Evolutionary conservation across 2,113 vertebrate genomes (phyloP).

Genomic region (Triplophysa dalaica): DNA sequence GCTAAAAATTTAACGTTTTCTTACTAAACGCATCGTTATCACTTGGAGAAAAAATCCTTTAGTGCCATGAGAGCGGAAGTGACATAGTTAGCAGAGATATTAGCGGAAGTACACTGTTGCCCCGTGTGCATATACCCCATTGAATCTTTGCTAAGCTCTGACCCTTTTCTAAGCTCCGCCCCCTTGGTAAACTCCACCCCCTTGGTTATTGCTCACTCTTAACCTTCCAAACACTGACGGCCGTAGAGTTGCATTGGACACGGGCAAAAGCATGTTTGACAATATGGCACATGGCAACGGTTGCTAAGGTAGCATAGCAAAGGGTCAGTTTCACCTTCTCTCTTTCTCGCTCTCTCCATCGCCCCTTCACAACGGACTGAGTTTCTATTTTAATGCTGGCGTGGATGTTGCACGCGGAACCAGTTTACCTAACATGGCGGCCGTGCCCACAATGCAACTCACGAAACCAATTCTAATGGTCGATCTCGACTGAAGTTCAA

Average conservation of each 20-base stretch:
- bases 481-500: slow-evolving; percentile 14
- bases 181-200: background rate
- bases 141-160: slow-evolving; percentile 4
- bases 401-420: slow-evolving; percentile 7
- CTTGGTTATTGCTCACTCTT: background rate
- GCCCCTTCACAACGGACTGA: slow-evolving; percentile 9
- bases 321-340: slow-evolving; percentile 14
- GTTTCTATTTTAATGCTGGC: slow-evolving; percentile 44
- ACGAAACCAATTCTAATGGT: slow-evolving; percentile 25
- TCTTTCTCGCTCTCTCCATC: slow-evolving; percentile 1
- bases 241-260: background rate
- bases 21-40: no score
- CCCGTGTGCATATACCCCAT: no score
- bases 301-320: background rate
- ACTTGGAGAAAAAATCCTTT: no score
- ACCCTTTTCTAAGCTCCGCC: background rate
- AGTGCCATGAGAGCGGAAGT: no score
- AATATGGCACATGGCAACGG: no score
- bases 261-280: background rate
- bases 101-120: no score
- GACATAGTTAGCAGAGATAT: no score
- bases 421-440: slow-evolving; percentile 29
- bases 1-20: no score
- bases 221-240: background rate
- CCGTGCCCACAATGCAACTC: background rate